These are phyloP conservation scores for Conus ventricosus DNA, from an alignment of 1,140 invertebrate genomes.

Conservation along the genomic window DNA sequence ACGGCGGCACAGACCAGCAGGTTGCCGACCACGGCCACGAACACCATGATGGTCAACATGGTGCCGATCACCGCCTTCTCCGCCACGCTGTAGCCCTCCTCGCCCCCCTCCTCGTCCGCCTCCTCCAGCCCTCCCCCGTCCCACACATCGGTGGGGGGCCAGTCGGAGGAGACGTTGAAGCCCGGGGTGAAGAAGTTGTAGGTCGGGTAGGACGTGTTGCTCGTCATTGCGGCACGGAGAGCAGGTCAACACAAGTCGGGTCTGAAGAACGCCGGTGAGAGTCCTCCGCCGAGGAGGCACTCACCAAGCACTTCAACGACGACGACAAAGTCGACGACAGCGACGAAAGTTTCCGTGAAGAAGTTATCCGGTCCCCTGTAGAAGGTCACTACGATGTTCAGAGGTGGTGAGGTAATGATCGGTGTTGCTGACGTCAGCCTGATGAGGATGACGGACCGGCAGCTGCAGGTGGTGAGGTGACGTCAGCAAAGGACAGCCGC, in stretches of 20 bases:
- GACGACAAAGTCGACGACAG: too few relatives aligned
- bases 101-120: neutral
- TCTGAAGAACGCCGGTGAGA: neutral
- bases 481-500: too few relatives aligned
- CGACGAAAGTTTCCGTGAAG: too few relatives aligned
- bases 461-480: too few relatives aligned
- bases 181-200: neutral
- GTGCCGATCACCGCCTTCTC: constrained; percentile 64
- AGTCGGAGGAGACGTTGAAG: neutral
- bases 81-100: constrained; percentile 44
- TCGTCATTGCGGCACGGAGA: constrained; percentile 17
- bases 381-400: neutral
- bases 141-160: neutral
- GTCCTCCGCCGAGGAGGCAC: neutral
- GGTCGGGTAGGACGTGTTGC: neutral
- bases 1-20: constrained; percentile 96
- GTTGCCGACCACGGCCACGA: constrained; percentile 92
- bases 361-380: too few relatives aligned
- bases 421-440: too few relatives aligned
- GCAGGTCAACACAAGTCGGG: neutral
- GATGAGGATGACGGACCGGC: too few relatives aligned
- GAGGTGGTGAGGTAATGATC: neutral
- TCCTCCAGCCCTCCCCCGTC: constrained; percentile 46
- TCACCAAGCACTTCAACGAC: neutral
- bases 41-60: constrained; percentile 78